Evolutionary conservation across 1,140 invertebrate species (phyloP).

Genomic region (Procambarus clarkii): DNA sequence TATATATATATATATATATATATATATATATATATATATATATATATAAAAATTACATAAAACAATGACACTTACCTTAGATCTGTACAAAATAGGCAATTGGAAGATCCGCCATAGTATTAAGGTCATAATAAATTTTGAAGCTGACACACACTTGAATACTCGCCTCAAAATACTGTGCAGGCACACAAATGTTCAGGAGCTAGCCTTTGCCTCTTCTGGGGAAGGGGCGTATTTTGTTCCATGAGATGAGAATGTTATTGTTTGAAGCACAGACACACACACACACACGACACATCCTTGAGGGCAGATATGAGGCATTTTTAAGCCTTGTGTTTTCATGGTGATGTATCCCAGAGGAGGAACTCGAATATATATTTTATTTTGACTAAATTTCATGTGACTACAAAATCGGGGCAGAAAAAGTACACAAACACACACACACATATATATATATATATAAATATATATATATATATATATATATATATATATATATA

Average conservation of each 20-base stretch:
- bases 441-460: no score
- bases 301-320: constrained; percentile 15
- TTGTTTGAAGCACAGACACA: background rate
- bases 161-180: background rate
- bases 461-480: no score
- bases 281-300: background rate
- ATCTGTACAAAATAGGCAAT: background rate
- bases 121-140: background rate
- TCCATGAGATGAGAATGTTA: no score
- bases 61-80: background rate
- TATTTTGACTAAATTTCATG: background rate
- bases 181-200: background rate
- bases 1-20: no score
- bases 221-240: no score
- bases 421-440: no score
- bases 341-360: background rate
- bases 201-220: no score
- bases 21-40: no score
- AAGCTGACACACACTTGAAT: background rate
- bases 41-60: no score
- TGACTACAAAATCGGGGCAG: background rate
- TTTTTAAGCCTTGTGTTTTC: background rate
- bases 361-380: constrained; percentile 4
- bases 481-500: no score
- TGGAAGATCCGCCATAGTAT: background rate